Evolutionary conservation across 2,797 vertebrate species (phyloP), one percentile per base, ranked within the genome.

Genomic region (Valencia hispanica): DNA sequence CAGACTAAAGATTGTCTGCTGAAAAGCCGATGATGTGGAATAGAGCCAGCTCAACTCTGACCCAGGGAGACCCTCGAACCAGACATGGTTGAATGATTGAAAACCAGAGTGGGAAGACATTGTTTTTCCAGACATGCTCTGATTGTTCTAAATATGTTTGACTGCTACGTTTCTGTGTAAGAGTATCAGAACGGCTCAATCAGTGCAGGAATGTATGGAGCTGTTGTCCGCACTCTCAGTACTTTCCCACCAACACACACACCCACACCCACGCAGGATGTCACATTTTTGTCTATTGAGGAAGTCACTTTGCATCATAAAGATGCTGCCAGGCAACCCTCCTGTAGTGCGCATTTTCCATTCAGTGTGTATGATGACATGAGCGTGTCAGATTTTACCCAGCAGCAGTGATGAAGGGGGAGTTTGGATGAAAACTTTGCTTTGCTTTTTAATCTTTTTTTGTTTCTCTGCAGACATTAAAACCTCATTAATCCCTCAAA

Each of bases 291-390:
- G 68, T 81, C 92, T 74, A 93, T 91, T 93, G 91, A 94, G 88
- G 80, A 94, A 94, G 89, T 94, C 88, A 90, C 93, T 96, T 95
- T 94, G 94, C 94, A 94, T 96, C 90, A 96, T 92, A 95, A 95
- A 94, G 93, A 92, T 94, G 94, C 93, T 92, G 92, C 94, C 89
- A 87, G 85, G 94, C 94, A 92, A 94, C 94, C 72, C 87, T 82
- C 93, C 90, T 76, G 73, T 81, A 66, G 89, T 77, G 87, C 80
- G 79, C 86, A 90, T 93, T 92, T 93, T 93, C 88, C 86, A 88
- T 91, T 89, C 86, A 90, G 79, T 47, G 87, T 72, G 84, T 84
- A 91, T 92, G 87, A 94, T 93, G 91, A 92, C 87, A 77, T 27
- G 77, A 86, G 83, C 86, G 80, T 93, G 91, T 89, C 88, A 91